Percentiles rank a stretch among this genome's conserved stretches.
Conservation (phyloP, 2,888 invertebrate genomes). For the Laspeyria flexula region DNA sequence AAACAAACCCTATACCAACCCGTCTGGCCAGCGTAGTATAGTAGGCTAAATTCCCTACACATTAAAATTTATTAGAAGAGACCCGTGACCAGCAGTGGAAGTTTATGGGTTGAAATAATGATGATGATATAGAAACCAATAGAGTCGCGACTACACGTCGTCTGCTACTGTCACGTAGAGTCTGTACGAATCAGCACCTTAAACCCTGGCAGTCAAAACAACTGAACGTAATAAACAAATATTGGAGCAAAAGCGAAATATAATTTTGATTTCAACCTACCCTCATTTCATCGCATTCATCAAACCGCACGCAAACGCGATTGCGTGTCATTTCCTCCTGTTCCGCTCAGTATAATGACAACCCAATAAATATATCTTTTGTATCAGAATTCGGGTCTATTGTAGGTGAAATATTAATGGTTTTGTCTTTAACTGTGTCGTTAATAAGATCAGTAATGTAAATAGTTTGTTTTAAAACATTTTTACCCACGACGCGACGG, state of each 20-base stretch:
- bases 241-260: slow-evolving; percentile 17
- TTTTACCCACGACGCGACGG: too few relatives aligned
- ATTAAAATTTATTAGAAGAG: too few relatives aligned
- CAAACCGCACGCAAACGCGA: slow-evolving; percentile 38
- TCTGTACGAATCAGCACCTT: too few relatives aligned
- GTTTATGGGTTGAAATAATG: too few relatives aligned
- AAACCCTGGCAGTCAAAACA: neutral
- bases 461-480: neutral
- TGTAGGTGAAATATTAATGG: neutral
- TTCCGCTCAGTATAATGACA: slow-evolving; percentile 23
- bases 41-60: too few relatives aligned
- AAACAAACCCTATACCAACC: too few relatives aligned
- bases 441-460: neutral
- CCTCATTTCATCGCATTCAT: slow-evolving; percentile 37
- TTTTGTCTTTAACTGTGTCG: neutral
- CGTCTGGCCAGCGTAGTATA: too few relatives aligned
- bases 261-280: slow-evolving; percentile 29
- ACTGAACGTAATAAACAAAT: neutral
- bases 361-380: slow-evolving; percentile 33
- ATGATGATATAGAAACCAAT: too few relatives aligned
- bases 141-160: too few relatives aligned
- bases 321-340: slow-evolving; percentile 36
- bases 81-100: too few relatives aligned
- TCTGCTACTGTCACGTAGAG: too few relatives aligned
- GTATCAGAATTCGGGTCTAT: slow-evolving; percentile 13